Evolutionary conservation across 1,140 invertebrate species (phyloP).

Genomic region (Phocides pigmalion): DNA sequence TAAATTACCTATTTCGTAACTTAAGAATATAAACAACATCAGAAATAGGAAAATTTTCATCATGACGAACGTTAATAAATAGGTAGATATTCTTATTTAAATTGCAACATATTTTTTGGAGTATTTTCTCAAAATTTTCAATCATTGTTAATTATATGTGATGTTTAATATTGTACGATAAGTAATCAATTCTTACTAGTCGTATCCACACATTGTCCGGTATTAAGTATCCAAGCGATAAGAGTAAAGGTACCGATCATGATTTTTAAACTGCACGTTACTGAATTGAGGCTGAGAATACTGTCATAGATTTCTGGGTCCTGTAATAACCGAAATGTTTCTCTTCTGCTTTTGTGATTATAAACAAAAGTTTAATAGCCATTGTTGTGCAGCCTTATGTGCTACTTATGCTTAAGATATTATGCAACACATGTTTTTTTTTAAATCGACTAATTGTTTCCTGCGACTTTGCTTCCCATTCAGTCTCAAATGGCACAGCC

Average conservation of each 20-base stretch:
- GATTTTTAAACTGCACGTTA: not conserved
- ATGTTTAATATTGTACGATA: not conserved
- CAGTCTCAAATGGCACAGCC: no score
- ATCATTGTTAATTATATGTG: no score
- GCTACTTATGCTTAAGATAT: no score
- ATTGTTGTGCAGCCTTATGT: conserved; percentile 7
- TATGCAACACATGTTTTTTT: not conserved
- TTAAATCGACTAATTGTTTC: not conserved
- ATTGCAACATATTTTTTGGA: no score
- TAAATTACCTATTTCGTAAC: no score
- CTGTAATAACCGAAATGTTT: conserved; percentile 12
- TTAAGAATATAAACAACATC: no score
- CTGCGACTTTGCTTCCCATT: not conserved
- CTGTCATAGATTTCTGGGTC: not conserved
- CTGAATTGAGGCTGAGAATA: not conserved
- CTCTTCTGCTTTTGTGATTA: not conserved
- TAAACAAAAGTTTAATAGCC: not conserved
- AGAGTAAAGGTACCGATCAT: conserved; percentile 3
- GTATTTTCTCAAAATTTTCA: no score
- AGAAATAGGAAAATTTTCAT: no score
- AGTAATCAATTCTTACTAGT: conserved; percentile 6
- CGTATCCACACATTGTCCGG: conserved; percentile 7
- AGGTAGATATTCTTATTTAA: no score
- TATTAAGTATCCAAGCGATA: not conserved
- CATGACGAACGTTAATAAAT: no score